Evolutionary conservation across 2,797 vertebrate species (phyloP), one percentile per base, ranked within the genome.

Genomic region (Labeo calbasu): DNA sequence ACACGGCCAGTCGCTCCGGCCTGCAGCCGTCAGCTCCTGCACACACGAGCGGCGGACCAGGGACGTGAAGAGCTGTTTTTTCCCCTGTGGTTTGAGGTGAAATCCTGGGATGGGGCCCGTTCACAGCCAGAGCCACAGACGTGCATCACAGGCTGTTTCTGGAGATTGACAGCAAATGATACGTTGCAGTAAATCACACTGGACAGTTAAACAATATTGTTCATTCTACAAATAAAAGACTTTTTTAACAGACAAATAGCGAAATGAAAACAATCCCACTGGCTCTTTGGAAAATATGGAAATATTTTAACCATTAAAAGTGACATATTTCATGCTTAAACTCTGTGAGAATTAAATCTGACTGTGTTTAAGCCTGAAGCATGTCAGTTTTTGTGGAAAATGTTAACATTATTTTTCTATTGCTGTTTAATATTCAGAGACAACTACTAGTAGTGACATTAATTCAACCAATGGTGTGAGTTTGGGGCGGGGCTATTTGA

Each of bases 81-180:
- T 79, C 72, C 84, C 83, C 48, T 89, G 63, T 86, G 77, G 84
- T 81, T 79, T 79, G 81, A 86, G 88, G 84, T 84, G 65, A 86
- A 86, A 66, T 81, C 59, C 71, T 73, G 79, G 19, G 81, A 82
- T 1, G 51, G 6, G 79, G 82, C 63, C 53, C 48, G 25, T 84
- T 84, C 84, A 84, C 85, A 88, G 84, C 81, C 78, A 84, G 76
- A 71, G 68, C 81, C 71, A 83, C 65, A 83, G 73, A 83, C 51
- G 19, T 82, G 88, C 82, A 86, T 78, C 79, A 82, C 40, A 23
- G 77, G 70, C 77, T 61, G 84, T 79, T 70, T 86, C 86, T 73
- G 50, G 84, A 81, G 84, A 85, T 55, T 72, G 71, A 57, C 80
- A 77, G 86, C 85, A 81, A 88, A 85, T 72, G 66, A 86, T 87